Conservation (phyloP, 2,888 invertebrate genomes). For the Patella pellucida region DNA sequence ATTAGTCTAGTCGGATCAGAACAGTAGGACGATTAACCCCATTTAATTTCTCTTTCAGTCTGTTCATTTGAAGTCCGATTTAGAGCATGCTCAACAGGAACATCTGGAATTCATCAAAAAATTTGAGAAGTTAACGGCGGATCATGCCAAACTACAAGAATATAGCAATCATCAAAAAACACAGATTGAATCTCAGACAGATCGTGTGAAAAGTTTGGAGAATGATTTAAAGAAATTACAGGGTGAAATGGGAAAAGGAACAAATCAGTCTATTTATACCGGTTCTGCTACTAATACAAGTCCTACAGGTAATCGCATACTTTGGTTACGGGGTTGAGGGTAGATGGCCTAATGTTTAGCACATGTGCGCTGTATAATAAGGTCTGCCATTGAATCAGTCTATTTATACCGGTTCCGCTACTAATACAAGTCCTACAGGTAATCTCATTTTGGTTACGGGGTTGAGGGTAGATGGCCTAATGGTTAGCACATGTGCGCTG, state of each 20-base stretch:
- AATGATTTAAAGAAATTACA: constrained; percentile 26
- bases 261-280: background rate
- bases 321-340: too few relatives aligned
- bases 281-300: background rate
- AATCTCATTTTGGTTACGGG: background rate
- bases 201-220: constrained; percentile 33
- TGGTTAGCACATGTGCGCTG: too few relatives aligned
- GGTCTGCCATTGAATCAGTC: too few relatives aligned
- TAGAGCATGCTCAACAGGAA: constrained; percentile 47
- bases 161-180: constrained; percentile 34
- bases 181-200: constrained; percentile 32
- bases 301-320: background rate
- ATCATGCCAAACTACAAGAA: constrained; percentile 45
- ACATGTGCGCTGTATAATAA: too few relatives aligned
- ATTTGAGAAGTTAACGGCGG: constrained; percentile 45
- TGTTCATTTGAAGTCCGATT: constrained; percentile 41
- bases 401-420: background rate
- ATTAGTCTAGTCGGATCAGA: too few relatives aligned
- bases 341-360: too few relatives aligned
- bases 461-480: too few relatives aligned
- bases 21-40: too few relatives aligned
- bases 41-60: constrained; percentile 32
- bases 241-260: constrained; percentile 14
- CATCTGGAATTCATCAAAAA: constrained; percentile 47
- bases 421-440: constrained; percentile 2